Percentiles rank a stretch among this genome's conserved stretches.
Conservation (phyloP, 2,113 vertebrate species). For the Fulmarus glacialis region DNA sequence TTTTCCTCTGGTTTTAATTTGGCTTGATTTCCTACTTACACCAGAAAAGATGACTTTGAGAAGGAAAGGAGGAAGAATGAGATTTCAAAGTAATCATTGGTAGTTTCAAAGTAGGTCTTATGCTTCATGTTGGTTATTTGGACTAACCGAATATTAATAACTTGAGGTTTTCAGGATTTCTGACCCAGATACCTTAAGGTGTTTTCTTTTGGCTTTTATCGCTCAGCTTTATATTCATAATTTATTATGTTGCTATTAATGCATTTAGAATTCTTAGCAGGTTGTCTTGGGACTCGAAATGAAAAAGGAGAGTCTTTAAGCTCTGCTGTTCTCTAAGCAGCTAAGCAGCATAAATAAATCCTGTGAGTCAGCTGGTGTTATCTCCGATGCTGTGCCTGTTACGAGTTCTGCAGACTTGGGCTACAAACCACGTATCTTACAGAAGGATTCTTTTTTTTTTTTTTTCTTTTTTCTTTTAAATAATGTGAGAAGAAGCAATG, state of each 20-base stretch:
- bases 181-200: background rate
- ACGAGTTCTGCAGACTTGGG: background rate
- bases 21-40: background rate
- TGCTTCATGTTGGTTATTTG: background rate
- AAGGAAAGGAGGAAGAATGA: background rate
- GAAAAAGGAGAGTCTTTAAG: background rate
- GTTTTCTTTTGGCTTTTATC: background rate
- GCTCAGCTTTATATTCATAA: conserved; percentile 5
- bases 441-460: background rate
- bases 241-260: conserved; percentile 1
- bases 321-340: background rate
- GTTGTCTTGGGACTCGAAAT: background rate
- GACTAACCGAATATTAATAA: background rate
- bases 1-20: background rate
- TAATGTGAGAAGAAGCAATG: background rate
- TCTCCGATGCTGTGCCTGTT: background rate
- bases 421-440: background rate
- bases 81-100: background rate
- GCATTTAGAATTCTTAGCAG: background rate
- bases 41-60: background rate
- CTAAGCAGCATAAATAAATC: background rate
- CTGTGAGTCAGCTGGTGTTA: background rate
- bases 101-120: background rate
- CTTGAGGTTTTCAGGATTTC: background rate
- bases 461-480: background rate